Evolutionary conservation across 2,888 invertebrate species (phyloP).

Genomic region (Augochlorella aurata): DNA sequence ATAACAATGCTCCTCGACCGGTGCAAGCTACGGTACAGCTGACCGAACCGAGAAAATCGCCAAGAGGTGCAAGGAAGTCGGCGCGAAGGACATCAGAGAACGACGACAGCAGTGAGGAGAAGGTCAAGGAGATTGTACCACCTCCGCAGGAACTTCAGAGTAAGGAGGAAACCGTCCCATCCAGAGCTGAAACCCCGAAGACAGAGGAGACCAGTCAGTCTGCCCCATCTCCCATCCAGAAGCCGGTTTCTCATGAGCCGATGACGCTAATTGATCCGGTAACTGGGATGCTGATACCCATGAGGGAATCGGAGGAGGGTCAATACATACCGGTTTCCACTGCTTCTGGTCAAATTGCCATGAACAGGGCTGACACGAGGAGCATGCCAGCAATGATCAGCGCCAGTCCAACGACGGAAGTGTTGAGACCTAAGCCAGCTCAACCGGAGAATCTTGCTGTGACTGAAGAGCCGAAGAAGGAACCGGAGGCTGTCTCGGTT

Average conservation of each 20-base stretch:
- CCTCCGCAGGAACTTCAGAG: constrained; percentile 48
- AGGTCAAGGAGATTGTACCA: constrained; percentile 71
- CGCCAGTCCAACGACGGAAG: constrained; percentile 53
- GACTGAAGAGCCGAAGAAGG: constrained; percentile 67
- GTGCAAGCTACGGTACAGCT: constrained; percentile 70
- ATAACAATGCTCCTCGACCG: constrained; percentile 81
- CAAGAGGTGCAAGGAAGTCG: constrained; percentile 85
- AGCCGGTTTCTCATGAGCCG: constrained; percentile 83
- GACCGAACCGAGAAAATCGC: constrained; percentile 84
- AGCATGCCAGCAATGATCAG: constrained; percentile 56
- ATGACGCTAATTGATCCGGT: constrained; percentile 89
- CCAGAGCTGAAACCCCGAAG: constrained; percentile 65
- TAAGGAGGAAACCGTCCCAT: constrained; percentile 58
- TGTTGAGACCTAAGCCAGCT: constrained; percentile 73
- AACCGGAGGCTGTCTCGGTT: constrained; percentile 55
- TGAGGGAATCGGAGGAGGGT: constrained; percentile 88
- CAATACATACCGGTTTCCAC: constrained; percentile 85
- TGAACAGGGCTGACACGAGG: constrained; percentile 66
- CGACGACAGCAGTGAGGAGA: constrained; percentile 85
- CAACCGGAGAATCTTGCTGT: constrained; percentile 81
- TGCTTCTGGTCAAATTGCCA: constrained; percentile 62
- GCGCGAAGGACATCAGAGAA: constrained; percentile 87
- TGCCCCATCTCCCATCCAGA: constrained; percentile 60
- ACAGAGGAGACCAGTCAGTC: constrained; percentile 64
- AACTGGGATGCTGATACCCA: constrained; percentile 87